These are phyloP conservation scores for Yponomeuta sedellus DNA, from an alignment of 2,888 invertebrate genomes.

Conservation along the genomic window DNA sequence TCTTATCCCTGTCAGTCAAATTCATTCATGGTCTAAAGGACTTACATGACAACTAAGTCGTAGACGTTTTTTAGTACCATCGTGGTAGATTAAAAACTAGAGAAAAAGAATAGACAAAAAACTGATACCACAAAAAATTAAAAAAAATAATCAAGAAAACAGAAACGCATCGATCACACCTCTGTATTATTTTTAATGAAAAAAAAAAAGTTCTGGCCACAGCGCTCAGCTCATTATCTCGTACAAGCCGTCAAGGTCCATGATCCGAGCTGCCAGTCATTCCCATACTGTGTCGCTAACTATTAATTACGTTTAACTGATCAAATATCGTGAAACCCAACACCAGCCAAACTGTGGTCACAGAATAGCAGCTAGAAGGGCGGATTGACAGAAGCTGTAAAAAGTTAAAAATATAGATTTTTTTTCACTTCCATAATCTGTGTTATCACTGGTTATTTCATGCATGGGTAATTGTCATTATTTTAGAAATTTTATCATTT, in stretches of 20 bases:
- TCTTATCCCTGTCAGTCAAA: no score
- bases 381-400: not conserved
- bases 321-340: constrained; percentile 48
- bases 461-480: no score
- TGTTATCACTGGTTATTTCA: no score
- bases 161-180: constrained; percentile 28
- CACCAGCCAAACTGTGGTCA: not conserved
- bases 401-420: no score
- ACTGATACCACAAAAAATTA: no score
- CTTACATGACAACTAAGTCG: no score
- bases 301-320: constrained; percentile 60
- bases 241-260: constrained; percentile 45
- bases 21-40: no score
- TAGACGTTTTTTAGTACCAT: no score
- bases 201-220: constrained; percentile 22
- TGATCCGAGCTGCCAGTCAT: constrained; percentile 58
- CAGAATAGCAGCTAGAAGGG: not conserved
- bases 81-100: no score
- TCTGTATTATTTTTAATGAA: constrained; percentile 9
- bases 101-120: no score
- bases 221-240: constrained; percentile 45
- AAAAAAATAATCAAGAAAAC: not conserved
- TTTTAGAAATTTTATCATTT: no score
- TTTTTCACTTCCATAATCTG: no score
- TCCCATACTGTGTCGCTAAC: constrained; percentile 52